phyloP scores from a whole-genome alignment of 30 jellyfish, hydroid and myxozoan species.

The Hydractinia symbiolongicarpus region DNA sequence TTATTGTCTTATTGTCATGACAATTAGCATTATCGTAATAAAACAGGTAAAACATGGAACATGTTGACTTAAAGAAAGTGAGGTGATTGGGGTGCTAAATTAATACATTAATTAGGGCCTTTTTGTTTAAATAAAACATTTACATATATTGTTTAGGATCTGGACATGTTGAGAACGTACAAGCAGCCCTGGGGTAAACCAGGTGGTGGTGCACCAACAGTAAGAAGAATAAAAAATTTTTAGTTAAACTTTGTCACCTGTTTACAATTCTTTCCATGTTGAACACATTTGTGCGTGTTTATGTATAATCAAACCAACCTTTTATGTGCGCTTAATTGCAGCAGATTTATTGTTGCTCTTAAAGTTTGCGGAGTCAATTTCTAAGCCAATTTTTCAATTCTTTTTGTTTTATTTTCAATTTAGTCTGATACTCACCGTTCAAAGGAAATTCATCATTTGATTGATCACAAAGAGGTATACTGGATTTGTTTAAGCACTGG shows the following conservation, averaged over 20 bases:
- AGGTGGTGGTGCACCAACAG: conserved; percentile 96
- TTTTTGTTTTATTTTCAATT: background rate
- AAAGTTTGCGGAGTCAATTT: background rate
- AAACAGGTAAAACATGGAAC: no score
- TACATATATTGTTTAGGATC: conserved; percentile 36
- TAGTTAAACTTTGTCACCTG: no score
- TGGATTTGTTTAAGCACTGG: no score
- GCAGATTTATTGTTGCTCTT: background rate
- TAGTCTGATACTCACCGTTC: background rate
- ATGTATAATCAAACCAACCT: no score
- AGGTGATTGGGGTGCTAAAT: no score
- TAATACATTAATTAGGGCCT: no score
- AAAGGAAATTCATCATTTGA: background rate
- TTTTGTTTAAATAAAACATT: background rate
- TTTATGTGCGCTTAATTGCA: background rate
- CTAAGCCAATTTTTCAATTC: background rate
- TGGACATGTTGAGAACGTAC: conserved; percentile 63
- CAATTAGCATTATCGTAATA: no score
- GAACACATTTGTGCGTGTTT: no score
- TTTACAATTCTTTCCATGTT: no score
- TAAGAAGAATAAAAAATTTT: conserved; percentile 1
- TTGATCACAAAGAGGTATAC: background rate
- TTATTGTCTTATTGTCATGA: no score
- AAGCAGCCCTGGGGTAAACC: conserved; percentile 72
- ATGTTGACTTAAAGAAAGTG: no score